Evolutionary conservation across 1,140 invertebrate species (phyloP).

Genomic region (Zeugodacus cucurbitae): DNA sequence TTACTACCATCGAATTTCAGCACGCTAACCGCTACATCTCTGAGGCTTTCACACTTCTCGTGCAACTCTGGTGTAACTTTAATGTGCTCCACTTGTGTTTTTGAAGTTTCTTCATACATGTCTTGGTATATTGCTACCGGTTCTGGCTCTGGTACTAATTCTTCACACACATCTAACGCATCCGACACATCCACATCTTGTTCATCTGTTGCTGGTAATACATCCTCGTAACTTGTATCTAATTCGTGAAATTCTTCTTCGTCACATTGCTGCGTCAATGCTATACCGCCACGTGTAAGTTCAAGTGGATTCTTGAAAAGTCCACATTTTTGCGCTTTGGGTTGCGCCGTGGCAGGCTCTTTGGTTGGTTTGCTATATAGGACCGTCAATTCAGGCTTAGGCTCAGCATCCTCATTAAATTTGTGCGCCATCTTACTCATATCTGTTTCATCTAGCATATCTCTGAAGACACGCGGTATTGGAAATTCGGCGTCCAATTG

Average conservation of each 20-base stretch:
- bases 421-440: neutral
- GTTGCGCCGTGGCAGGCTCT: too few relatives aligned
- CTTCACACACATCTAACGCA: neutral
- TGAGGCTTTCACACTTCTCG: neutral
- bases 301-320: neutral
- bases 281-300: neutral
- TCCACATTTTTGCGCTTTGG: neutral
- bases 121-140: neutral
- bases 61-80: neutral
- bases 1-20: slow-evolving; percentile 17
- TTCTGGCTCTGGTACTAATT: neutral
- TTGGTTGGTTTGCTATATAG: neutral
- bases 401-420: neutral
- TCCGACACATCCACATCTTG: neutral
- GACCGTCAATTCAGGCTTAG: neutral
- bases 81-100: neutral
- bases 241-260: neutral
- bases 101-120: too few relatives aligned
- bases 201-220: neutral
- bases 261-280: neutral
- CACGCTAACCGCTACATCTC: neutral
- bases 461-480: neutral
- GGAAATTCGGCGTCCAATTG: neutral
- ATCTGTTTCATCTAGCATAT: neutral
- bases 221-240: neutral